Evolutionary conservation across 2,797 vertebrate species (phyloP).

Genomic region (Danio choprae): DNA sequence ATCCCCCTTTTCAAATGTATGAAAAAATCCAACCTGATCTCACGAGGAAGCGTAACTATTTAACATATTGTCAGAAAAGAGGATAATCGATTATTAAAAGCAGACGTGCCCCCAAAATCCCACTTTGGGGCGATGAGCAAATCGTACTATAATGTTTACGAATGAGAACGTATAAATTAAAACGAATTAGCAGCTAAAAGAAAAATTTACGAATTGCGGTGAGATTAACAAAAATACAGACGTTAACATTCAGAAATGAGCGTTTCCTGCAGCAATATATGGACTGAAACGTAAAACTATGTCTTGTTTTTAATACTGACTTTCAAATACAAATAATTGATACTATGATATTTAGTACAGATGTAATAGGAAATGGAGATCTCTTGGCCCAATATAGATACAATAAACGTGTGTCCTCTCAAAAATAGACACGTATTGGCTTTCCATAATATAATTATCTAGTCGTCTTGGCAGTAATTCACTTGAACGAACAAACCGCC

Average conservation of each 20-base stretch:
- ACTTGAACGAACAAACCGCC: constrained; percentile 42
- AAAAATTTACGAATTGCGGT: no score
- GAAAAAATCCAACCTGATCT: neutral
- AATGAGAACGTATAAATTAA: no score
- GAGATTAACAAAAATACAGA: constrained; percentile 23
- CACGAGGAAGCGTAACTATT: no score
- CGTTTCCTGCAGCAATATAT: neutral
- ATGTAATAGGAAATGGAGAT: constrained; percentile 14
- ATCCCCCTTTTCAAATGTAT: neutral
- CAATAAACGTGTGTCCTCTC: constrained; percentile 20
- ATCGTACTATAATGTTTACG: no score
- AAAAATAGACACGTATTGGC: constrained; percentile 44
- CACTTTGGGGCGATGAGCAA: no score
- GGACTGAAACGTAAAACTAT: constrained; percentile 9
- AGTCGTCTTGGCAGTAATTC: constrained; percentile 46
- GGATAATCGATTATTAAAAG: no score
- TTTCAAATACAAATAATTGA: constrained; percentile 44
- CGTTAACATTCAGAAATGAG: neutral
- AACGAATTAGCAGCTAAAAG: no score
- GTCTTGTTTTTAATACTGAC: constrained; percentile 5
- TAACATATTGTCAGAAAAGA: no score
- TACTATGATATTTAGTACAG: neutral
- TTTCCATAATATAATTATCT: constrained; percentile 15
- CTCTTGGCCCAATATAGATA: constrained; percentile 32
- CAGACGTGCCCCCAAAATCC: no score